Evolutionary conservation across 2,797 vertebrate genomes (phyloP), one percentile per base, ranked within the genome.

Genomic region (Oryzias sinensis): DNA sequence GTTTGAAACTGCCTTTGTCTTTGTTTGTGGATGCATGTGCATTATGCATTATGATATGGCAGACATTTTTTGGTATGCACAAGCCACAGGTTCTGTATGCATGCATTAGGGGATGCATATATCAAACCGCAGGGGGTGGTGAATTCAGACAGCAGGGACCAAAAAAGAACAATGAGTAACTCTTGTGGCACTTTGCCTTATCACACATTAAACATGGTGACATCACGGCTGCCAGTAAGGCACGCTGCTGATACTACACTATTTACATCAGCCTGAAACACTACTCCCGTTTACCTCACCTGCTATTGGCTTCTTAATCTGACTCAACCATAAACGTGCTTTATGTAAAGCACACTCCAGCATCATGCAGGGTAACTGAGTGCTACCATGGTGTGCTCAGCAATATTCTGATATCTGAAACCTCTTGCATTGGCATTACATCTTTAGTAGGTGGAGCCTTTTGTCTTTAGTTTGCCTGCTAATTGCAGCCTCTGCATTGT

Each of bases 221-320:
- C 79, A 71, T 88, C 80, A 87, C 75, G 56, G 5, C 51, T 81
- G 60, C 62, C 74, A 20, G 67, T 69, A 68, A 76, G 56, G 74
- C n/a, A 1, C 54, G 25, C 68, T 42, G 45, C 56, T 78, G 77
- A 87, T 86, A 86, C 83, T 81, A 81, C 72, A 82, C 76, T 80
- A 24, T 75, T 74, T 65, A 77, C 81, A 80, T 66, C 71, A 72
- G 33, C 22, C 49, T 64, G 81, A 74, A 84, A 83, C 77, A 64
- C 51, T 53, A 74, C 62, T 55, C 69, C 53, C 70, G 70, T 83
- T 83, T 76, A 78, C 52, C 49, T 80, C 61, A 55, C 67, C 65
- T 74, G 72, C 62, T 59, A 65, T 44, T 55, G 50, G 44, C 43
- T 55, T 48, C 54, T 25, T 56, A 57, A 37, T 70, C 56, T 75